Percentiles rank a stretch among this genome's conserved stretches.
These are phyloP conservation scores for Drosophila kuntzei DNA, from an alignment of 2,888 invertebrate species.

Conservation along the genomic window DNA sequence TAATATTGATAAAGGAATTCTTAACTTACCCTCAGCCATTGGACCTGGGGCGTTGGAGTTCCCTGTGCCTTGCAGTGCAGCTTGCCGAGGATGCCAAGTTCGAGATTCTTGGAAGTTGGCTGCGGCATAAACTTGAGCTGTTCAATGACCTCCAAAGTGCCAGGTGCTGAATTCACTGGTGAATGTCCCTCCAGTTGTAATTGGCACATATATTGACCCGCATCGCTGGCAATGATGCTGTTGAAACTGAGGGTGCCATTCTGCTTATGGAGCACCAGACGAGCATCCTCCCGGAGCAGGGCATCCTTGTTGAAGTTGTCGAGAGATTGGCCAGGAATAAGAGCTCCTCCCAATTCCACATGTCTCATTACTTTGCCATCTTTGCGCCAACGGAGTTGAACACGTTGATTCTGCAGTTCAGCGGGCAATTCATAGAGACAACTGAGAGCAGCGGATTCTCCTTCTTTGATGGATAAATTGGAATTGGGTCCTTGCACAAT, in stretches of 20 bases:
- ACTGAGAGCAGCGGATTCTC: conserved; percentile 88
- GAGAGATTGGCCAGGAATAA: conserved; percentile 50
- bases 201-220: conserved; percentile 85
- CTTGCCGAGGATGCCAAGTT: conserved; percentile 92
- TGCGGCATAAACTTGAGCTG: conserved; percentile 93
- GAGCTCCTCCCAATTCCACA: conserved; percentile 72
- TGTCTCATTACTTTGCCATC: conserved; percentile 87
- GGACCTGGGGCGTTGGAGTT: conserved; percentile 86
- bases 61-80: conserved; percentile 97
- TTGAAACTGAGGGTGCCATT: conserved; percentile 84
- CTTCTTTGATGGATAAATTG: conserved; percentile 88
- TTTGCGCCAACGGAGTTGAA: conserved; percentile 88
- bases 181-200: conserved; percentile 84
- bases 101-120: conserved; percentile 94
- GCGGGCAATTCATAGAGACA: conserved; percentile 87
- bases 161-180: conserved; percentile 80
- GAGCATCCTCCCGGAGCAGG: conserved; percentile 82
- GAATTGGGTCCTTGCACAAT: conserved; percentile 81
- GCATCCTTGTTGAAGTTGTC: conserved; percentile 73
- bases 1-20: neutral
- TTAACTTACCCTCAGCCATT: conserved; percentile 85
- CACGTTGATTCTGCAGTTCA: conserved; percentile 71
- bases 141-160: conserved; percentile 86
- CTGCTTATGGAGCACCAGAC: conserved; percentile 80
- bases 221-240: conserved; percentile 84